These are phyloP conservation scores for Aphelocoma californica DNA, from an alignment of 2,797 vertebrate genomes.

Conservation along the genomic window DNA sequence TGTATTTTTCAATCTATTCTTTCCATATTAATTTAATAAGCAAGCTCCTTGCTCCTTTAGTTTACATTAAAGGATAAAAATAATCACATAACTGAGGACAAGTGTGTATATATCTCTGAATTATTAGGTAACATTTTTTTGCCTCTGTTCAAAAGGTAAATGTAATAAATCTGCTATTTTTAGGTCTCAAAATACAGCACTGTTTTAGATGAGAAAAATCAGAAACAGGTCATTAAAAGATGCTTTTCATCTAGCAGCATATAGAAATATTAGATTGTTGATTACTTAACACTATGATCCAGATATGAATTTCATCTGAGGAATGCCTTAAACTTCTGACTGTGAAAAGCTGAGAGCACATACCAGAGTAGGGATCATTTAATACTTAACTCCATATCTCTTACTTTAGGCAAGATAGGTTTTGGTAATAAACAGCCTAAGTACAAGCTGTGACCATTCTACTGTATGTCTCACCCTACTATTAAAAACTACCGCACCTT, in stretches of 20 bases:
- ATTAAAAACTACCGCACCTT: background rate
- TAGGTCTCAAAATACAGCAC: background rate
- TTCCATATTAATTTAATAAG: constrained; percentile 5
- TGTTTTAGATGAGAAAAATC: constrained; percentile 25
- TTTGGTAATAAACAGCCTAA: background rate
- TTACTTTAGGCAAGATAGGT: background rate
- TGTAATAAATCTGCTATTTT: constrained; percentile 26
- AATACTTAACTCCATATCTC: background rate
- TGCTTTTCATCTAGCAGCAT: constrained; percentile 19
- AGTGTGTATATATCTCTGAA: background rate
- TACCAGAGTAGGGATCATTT: background rate
- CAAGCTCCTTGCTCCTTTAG: background rate
- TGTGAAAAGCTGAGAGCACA: background rate
- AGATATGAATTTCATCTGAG: background rate
- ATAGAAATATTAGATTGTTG: background rate
- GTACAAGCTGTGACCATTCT: background rate
- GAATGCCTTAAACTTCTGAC: constrained; percentile 35
- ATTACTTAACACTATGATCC: background rate
- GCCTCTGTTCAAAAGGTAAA: constrained; percentile 43
- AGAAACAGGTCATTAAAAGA: constrained; percentile 46
- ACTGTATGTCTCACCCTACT: background rate
- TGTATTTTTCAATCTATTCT: background rate
- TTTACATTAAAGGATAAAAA: constrained; percentile 55
- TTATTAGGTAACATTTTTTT: constrained; percentile 61
- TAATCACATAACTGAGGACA: background rate